Percentiles rank a stretch among this genome's conserved stretches.
These are phyloP conservation scores for Brachionus manjavacas DNA, from an alignment of 1,140 invertebrate genomes.

Conservation along the genomic window DNA sequence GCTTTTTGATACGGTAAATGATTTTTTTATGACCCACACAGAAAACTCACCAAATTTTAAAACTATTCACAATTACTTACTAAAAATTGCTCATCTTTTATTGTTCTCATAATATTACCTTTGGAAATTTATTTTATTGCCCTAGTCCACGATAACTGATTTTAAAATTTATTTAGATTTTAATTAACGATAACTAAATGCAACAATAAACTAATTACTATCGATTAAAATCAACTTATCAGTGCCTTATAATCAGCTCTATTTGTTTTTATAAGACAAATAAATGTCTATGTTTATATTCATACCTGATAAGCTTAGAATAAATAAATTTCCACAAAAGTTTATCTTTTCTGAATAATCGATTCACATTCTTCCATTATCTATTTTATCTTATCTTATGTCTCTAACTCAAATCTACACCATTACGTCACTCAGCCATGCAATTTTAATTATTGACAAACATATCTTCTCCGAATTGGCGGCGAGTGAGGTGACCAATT, in stretches of 20 bases:
- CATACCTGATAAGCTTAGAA: constrained; percentile 16
- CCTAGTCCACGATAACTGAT: background rate
- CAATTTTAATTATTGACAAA: background rate
- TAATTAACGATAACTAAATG: background rate
- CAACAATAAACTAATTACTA: background rate
- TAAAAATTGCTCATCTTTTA: background rate
- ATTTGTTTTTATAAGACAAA: constrained; percentile 21
- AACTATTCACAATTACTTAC: constrained; percentile 11
- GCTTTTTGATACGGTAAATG: constrained; percentile 37
- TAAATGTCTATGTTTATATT: constrained; percentile 4
- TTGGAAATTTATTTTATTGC: background rate
- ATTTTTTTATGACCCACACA: constrained; percentile 3
- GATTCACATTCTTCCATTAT: background rate
- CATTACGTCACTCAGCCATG: background rate
- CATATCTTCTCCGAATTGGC: too few species aligned
- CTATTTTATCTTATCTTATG: background rate
- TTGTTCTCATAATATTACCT: constrained; percentile 27
- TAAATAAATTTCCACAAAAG: constrained; percentile 9
- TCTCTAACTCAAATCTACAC: background rate
- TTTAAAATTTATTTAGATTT: background rate
- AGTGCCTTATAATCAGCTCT: background rate
- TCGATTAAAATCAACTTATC: constrained; percentile 22
- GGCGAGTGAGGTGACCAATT: background rate
- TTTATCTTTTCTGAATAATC: background rate
- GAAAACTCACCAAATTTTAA: background rate